These are phyloP conservation scores for Drosophila truncata DNA, from an alignment of 1,140 invertebrate species.

Conservation along the genomic window DNA sequence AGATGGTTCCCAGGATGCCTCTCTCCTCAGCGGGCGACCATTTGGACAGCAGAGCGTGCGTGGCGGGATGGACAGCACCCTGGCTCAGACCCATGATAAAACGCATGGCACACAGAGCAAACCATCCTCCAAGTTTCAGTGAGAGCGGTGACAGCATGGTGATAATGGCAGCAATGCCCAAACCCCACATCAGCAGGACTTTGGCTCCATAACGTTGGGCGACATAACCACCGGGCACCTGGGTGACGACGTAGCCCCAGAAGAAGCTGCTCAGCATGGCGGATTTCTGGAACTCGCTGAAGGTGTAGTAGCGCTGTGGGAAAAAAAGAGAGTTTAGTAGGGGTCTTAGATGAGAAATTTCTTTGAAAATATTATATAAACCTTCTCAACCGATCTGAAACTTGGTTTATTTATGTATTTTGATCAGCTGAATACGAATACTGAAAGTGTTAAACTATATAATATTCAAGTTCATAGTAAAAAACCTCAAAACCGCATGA, in stretches of 20 bases:
- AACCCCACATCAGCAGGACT: conserved; percentile 66
- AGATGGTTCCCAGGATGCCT: conserved; percentile 87
- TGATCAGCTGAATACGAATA: neutral
- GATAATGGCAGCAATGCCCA: conserved; percentile 83
- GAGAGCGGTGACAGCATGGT: conserved; percentile 85
- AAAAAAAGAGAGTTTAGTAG: neutral
- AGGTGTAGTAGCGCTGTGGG: conserved; percentile 35
- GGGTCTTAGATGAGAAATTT: neutral
- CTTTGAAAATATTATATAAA: neutral
- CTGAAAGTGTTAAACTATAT: neutral
- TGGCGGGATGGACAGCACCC: conserved; percentile 93
- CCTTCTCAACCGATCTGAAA: neutral
- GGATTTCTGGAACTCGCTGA: conserved; percentile 49
- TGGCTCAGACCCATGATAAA: conserved; percentile 92
- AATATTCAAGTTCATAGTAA: conserved; percentile 2
- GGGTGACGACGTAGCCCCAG: conserved; percentile 84
- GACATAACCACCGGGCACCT: conserved; percentile 76
- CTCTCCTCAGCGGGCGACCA: conserved; percentile 90
- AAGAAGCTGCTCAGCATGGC: conserved; percentile 88
- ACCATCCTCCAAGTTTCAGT: conserved; percentile 86
- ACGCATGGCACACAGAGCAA: conserved; percentile 87
- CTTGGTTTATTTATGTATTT: neutral
- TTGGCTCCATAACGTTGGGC: conserved; percentile 87
- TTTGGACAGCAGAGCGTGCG: conserved; percentile 92
- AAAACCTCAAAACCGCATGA: conserved; percentile 24